Evolutionary conservation across 2,113 vertebrate species (phyloP).

Genomic region (Zapornia atra): DNA sequence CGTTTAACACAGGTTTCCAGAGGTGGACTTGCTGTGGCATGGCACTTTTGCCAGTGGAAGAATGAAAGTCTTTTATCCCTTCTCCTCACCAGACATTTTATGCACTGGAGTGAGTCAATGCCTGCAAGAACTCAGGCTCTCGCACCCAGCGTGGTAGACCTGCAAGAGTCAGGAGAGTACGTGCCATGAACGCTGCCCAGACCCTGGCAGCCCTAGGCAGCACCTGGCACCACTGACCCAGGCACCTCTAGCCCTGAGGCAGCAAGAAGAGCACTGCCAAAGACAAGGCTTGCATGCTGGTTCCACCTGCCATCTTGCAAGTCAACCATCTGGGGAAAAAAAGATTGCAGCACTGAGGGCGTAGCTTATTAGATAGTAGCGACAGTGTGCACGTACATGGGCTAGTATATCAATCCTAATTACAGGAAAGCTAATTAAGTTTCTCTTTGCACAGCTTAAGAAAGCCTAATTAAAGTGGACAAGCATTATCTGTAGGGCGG

Average conservation of each 20-base stretch:
- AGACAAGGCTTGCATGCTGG: background rate
- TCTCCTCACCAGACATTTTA: background rate
- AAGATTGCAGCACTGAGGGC: background rate
- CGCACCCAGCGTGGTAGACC: fast-evolving
- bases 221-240: fast-evolving
- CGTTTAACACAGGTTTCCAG: background rate
- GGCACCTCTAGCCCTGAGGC: background rate
- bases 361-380: background rate
- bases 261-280: background rate
- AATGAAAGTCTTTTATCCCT: background rate
- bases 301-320: background rate
- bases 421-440: slow-evolving; percentile 57
- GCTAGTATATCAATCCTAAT: slow-evolving; percentile 53
- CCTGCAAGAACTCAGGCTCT: background rate
- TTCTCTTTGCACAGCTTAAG: slow-evolving; percentile 11
- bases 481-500: slow-evolving; percentile 1
- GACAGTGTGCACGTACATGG: background rate
- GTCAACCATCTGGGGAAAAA: background rate
- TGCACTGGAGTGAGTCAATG: background rate
- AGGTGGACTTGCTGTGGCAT: background rate
- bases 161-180: background rate
- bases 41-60: background rate
- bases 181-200: background rate
- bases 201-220: background rate
- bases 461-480: slow-evolving; percentile 42